These are phyloP conservation scores for Paralichthys olivaceus DNA, from an alignment of 2,113 vertebrate species.

Conservation along the genomic window DNA sequence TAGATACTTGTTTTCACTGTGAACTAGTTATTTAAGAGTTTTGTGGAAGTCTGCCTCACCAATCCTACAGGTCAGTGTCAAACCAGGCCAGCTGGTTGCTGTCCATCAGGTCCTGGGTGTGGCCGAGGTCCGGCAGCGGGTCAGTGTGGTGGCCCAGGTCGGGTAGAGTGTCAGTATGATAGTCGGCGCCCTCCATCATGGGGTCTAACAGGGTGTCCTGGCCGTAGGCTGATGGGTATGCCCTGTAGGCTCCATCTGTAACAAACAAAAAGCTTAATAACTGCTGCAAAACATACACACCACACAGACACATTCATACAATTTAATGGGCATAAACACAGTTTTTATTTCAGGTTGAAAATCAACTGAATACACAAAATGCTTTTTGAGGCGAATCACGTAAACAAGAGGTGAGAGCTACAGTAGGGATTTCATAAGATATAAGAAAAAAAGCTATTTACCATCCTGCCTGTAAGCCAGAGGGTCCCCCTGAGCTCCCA, in stretches of 20 bases:
- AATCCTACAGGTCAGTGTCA: conserved; percentile 97
- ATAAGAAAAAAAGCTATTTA: conserved; percentile 67
- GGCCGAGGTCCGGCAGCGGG: conserved; percentile 94
- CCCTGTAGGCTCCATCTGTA: conserved; percentile 92
- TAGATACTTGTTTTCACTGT: neutral
- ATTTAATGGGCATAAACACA: too few species aligned
- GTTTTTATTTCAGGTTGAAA: neutral
- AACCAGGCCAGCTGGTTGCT: conserved; percentile 99
- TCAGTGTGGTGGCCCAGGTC: conserved; percentile 98
- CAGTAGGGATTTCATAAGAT: neutral
- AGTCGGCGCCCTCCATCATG: conserved; percentile 98
- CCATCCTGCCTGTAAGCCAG: conserved; percentile 96
- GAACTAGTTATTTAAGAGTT: neutral
- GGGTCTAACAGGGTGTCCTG: conserved; percentile 97
- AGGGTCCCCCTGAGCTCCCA: conserved; percentile 94
- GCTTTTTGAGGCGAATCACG: neutral
- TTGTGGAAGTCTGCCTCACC: conserved; percentile 45
- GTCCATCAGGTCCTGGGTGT: conserved; percentile 99
- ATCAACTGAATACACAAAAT: neutral
- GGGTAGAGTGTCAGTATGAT: conserved; percentile 94
- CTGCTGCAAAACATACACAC: neutral
- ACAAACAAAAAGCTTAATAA: neutral
- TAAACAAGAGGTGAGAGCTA: neutral
- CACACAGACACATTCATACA: too few species aligned
- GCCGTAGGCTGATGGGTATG: conserved; percentile 94